Conservation (phyloP, 1,140 invertebrate genomes). For the Zaprionus gabonicus region DNA sequence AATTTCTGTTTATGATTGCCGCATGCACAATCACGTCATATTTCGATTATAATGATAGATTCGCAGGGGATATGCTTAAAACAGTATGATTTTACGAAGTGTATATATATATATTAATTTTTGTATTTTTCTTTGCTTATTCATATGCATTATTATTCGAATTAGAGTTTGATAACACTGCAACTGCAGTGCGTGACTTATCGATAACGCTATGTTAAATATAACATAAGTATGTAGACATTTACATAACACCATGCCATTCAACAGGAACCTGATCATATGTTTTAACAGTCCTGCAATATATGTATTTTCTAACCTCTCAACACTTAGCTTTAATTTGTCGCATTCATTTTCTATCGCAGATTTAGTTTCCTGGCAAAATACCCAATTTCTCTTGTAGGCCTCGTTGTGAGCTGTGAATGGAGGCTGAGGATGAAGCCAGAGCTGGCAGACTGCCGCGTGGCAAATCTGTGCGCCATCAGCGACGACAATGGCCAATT, state of each 20-base stretch:
- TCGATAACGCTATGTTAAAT: too few species aligned
- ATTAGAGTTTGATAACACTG: too few species aligned
- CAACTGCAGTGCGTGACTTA: too few species aligned
- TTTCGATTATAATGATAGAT: neutral
- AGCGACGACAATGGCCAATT: conserved; percentile 46
- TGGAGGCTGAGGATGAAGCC: neutral
- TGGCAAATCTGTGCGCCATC: conserved; percentile 25
- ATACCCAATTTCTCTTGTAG: conserved; percentile 27
- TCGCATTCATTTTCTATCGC: neutral
- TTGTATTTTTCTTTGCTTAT: too few species aligned
- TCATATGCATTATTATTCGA: too few species aligned
- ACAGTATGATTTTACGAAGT: too few species aligned
- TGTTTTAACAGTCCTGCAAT: neutral
- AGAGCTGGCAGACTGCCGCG: conserved; percentile 53
- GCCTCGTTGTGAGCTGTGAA: conserved; percentile 2
- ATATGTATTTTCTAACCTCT: neutral
- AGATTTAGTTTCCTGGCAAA: conserved; percentile 18
- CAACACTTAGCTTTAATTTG: neutral
- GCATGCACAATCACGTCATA: neutral
- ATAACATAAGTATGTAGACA: too few species aligned
- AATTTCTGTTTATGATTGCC: conserved; percentile 18
- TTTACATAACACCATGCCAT: neutral
- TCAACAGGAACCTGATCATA: neutral
- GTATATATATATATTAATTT: too few species aligned
- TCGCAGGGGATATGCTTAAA: too few species aligned